Evolutionary conservation across 1,140 invertebrate genomes (phyloP), one percentile per base, ranked within the genome.

Genomic region (Zaprionus inermis): DNA sequence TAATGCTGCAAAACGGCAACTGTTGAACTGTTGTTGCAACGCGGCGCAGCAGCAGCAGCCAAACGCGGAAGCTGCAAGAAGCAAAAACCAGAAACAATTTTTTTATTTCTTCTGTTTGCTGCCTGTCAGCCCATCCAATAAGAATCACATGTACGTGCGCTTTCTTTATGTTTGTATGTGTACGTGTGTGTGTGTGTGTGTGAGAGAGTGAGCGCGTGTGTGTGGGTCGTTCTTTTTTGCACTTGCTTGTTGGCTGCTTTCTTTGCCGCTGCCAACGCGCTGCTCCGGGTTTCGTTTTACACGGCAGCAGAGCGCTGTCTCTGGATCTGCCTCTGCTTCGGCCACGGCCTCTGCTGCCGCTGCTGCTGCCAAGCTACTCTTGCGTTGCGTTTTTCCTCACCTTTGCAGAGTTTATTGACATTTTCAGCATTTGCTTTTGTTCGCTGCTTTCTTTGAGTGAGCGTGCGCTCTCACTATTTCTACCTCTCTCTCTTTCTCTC

Each of bases 341-440:
- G 59, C 49, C 68, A 20, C 44, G 44, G 41, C 46, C 44, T 56
- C 12, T 36, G 46, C 67, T 59, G 46, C 49, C 34, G n/a, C 49
- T 32, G n/a, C 36, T 55, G 64, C 56, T 38, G 14, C 59, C 60
- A 59, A 56, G 81, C 66, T 79, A 67, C 78, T 70, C 79, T 86
- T 80, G 85, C 81, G 79, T 86, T 88, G 80, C 80, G 85, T 89
- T 90, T 83, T 88, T 88, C 83, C 84, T 90, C 84, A 89, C 84
- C 84, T 89, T 89, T 84, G 72, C 80, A 89, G 85, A 89, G 85
- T 89, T 89, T 89, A 89, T 89, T 89, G 84, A 89, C 84, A 89
- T 89, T 89, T 89, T 84, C 81, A 90, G 73, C 81, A 75, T 89
- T 83, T 72, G 85, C 85, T 90, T 76, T 90, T 89, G 80, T 84